Evolutionary conservation across 2,113 vertebrate species (phyloP).

Genomic region (Osmerus eperlanus): DNA sequence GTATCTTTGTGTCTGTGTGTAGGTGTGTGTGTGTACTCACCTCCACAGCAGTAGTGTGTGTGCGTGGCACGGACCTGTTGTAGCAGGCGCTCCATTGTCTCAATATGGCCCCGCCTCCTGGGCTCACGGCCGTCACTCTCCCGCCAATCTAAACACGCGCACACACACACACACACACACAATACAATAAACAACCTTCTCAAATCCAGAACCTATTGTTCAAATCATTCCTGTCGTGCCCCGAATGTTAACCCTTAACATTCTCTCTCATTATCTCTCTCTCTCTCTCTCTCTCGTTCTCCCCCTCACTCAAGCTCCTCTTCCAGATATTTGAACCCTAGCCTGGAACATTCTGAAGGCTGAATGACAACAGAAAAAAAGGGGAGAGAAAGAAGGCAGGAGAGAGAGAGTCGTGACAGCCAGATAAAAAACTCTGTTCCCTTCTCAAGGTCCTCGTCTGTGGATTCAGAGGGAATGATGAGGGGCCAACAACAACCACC

Average conservation of each 20-base stretch:
- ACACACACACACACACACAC: constrained; percentile 9
- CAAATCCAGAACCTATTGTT: neutral
- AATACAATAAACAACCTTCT: neutral
- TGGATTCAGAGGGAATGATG: too few species aligned
- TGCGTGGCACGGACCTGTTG: constrained; percentile 90
- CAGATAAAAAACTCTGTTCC: constrained; percentile 31
- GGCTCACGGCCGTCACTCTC: constrained; percentile 83
- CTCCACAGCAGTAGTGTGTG: constrained; percentile 84
- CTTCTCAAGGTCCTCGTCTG: constrained; percentile 13
- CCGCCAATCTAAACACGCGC: constrained; percentile 83
- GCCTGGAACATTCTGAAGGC: constrained; percentile 31
- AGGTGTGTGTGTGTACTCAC: constrained; percentile 68
- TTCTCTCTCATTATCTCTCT: neutral
- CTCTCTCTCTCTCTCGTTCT: constrained; percentile 2
- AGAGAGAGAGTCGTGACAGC: constrained; percentile 49
- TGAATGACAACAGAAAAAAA: too few species aligned
- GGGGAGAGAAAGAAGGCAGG: too few species aligned
- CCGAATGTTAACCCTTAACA: too few species aligned
- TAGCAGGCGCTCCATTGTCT: constrained; percentile 89
- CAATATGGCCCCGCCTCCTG: constrained; percentile 82
- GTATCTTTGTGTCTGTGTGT: constrained; percentile 7
- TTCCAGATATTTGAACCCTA: neutral
- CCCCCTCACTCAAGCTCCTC: neutral
- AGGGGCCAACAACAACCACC: too few species aligned
- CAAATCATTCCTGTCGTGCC: too few species aligned